Evolutionary conservation across 2,113 vertebrate species (phyloP), one percentile per base, ranked within the genome.

Genomic region (Epinephelus cyanopodus): DNA sequence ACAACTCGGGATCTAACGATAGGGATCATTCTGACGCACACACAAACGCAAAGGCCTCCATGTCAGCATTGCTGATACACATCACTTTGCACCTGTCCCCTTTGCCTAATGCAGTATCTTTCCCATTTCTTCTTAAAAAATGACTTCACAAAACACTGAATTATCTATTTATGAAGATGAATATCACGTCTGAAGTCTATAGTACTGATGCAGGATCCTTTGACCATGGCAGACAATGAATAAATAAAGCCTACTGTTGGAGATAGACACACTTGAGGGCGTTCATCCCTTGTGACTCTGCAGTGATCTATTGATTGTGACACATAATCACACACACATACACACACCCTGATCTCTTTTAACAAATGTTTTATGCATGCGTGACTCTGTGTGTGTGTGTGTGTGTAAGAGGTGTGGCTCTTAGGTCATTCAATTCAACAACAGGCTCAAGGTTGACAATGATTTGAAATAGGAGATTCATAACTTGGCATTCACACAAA

Each of bases 261-360:
- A 33, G 18, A 71, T 50, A 67, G 56, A 66, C 73, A 53, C 75
- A 65, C 54, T 58, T 64, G 79, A 77, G 69, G 63, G 69, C 19
- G 17, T 68, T 88, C 42, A 33, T 83, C 70, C 71, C 54, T 23
- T 61, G 47, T 58, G 78, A 66, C 52, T 62, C 27, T 73, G 52
- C 57, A 42, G 47, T 82, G 74, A 85, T 84, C 79, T 87, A 83
- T 93, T 90, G 82, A 87, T 64, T 84, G 64, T 82, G 78, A 85
- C 82, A 74, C 52, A n/a, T 64, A 61, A 76, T 85, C 77, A 57
- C 63, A 64, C 23, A 68, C 50, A 37, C 54, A 73, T 19, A 85
- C 87, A 75, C 87, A 89, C 80, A 25, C 90, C 83, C 82, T 65
- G 77, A 75, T 79, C 57, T 82, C 57, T 74, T 78, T 75, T 15